A percentile compares a stretch with the other conserved stretches of the same genome.
Evolutionary conservation across 2,113 vertebrate species (phyloP).

Genomic region (Thoracochromis brauschi): DNA sequence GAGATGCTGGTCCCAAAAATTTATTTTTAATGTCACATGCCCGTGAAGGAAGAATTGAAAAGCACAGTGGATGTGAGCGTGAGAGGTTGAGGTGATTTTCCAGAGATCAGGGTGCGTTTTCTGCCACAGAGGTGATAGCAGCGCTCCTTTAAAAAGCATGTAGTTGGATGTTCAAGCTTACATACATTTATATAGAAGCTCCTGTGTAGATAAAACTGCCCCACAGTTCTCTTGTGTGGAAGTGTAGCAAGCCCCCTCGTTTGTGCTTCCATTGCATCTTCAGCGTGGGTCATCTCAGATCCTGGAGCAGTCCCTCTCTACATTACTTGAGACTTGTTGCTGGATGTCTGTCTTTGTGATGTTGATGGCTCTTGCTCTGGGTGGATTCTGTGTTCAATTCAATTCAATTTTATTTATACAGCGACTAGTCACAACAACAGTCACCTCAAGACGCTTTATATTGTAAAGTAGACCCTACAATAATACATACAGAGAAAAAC

Average conservation of each 20-base stretch:
- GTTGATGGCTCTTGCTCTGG: background rate
- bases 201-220: background rate
- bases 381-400: background rate
- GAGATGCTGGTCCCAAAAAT: background rate
- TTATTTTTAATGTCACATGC: background rate
- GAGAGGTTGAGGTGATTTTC: background rate
- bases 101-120: background rate
- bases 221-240: background rate
- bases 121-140: background rate
- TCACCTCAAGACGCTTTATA: background rate
- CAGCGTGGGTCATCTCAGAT: background rate
- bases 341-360: background rate
- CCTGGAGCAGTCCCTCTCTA: background rate
- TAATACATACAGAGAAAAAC: background rate
- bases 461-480: background rate
- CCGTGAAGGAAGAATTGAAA: background rate
- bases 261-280: background rate
- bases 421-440: background rate
- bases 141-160: background rate
- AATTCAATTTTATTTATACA: background rate
- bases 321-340: background rate
- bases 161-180: background rate
- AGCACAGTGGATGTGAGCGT: background rate
- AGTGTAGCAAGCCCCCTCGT: background rate
- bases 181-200: background rate